Conservation (phyloP, 2,113 vertebrate species). For the Cryptomyrus ogoouensis region DNA sequence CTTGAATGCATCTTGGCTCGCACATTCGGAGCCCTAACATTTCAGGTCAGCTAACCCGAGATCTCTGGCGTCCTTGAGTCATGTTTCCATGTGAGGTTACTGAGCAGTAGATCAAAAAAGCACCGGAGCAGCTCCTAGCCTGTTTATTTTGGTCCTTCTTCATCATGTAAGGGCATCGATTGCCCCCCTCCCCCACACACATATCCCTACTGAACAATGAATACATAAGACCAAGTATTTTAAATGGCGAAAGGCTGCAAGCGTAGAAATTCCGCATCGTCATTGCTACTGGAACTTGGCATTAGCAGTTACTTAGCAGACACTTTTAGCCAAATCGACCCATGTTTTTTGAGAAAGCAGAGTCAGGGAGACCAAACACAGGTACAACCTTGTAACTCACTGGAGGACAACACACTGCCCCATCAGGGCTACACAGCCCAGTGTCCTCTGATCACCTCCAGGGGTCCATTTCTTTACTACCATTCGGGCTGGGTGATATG, state of each 20-base stretch:
- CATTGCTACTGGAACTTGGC: neutral
- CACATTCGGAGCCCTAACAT: neutral
- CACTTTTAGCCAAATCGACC: neutral
- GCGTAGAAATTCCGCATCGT: neutral
- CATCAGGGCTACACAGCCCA: neutral
- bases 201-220: neutral
- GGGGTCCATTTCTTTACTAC: neutral
- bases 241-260: neutral
- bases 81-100: neutral
- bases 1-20: neutral
- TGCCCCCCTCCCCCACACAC: too few relatives aligned
- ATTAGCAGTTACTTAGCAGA: neutral
- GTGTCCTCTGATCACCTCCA: neutral
- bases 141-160: neutral
- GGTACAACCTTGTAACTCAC: neutral
- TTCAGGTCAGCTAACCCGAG: neutral
- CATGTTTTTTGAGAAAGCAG: neutral
- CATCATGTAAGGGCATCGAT: neutral
- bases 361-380: neutral
- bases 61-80: neutral
- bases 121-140: neutral
- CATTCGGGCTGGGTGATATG: neutral
- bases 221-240: neutral
- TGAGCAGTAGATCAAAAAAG: neutral
- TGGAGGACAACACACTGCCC: neutral